Percentiles rank a stretch among this genome's conserved stretches.
phyloP scores from a whole-genome alignment of 2,888 invertebrate species.

The Drosophila mulleri region DNA sequence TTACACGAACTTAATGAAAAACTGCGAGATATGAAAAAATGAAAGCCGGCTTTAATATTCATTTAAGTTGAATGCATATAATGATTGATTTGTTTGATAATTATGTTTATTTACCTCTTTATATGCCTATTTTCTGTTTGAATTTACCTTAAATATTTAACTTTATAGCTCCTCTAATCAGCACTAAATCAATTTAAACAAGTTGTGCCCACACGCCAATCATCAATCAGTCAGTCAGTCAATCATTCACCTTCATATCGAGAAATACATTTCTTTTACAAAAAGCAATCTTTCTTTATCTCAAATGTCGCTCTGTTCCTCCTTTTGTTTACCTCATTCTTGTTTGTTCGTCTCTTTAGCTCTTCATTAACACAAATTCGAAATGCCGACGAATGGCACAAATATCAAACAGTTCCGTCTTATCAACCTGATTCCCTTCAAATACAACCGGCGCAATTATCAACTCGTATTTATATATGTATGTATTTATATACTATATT shows the following conservation, averaged over 20 bases:
- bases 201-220: neutral
- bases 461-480: slow-evolving; percentile 9
- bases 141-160: neutral
- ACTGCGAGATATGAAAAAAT: neutral
- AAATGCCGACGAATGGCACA: slow-evolving; percentile 37
- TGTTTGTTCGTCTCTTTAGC: neutral
- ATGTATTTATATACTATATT: neutral
- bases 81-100: neutral
- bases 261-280: neutral
- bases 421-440: slow-evolving; percentile 32
- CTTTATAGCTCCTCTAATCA: neutral
- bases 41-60: neutral
- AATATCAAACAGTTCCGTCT: slow-evolving; percentile 25
- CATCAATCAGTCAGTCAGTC: neutral
- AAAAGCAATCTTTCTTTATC: neutral
- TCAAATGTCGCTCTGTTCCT: neutral
- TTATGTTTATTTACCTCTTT: neutral
- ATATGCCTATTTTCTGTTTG: neutral
- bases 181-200: neutral
- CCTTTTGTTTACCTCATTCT: neutral
- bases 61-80: neutral
- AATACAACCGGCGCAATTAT: slow-evolving; percentile 48
- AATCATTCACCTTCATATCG: neutral
- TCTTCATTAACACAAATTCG: slow-evolving; percentile 12
- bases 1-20: neutral